phyloP scores from a whole-genome alignment of 2,888 invertebrate genomes.

The Ecdyonurus torrentis region DNA sequence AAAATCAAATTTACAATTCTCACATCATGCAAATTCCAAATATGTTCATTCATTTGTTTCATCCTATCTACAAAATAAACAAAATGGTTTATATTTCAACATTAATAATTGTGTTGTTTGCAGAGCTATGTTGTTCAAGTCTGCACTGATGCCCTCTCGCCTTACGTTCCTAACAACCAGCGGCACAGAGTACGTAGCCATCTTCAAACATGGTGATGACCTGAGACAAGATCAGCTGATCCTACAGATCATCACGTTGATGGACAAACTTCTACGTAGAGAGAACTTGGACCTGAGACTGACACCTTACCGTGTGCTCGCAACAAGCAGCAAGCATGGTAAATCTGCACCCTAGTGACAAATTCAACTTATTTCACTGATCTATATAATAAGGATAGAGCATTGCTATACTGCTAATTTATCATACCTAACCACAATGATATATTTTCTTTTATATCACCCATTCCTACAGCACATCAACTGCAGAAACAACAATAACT shows the following conservation, averaged over 20 bases:
- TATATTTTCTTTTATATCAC: no score
- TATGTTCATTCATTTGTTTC: no score
- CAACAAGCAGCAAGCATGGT: constrained; percentile 87
- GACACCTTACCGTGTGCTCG: constrained; percentile 89
- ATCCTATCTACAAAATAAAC: no score
- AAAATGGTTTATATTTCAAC: background rate
- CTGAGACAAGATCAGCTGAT: constrained; percentile 94
- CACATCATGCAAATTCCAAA: no score
- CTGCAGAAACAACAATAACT: no score
- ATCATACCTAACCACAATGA: no score
- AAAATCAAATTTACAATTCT: no score
- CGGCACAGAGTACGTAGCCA: constrained; percentile 76
- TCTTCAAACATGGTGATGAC: constrained; percentile 97
- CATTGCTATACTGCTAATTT: no score
- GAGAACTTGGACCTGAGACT: constrained; percentile 94
- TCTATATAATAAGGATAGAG: no score
- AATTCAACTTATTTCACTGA: no score
- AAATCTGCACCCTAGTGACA: no score
- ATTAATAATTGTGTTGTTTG: constrained; percentile 13
- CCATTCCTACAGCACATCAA: no score
- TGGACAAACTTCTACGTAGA: constrained; percentile 85
- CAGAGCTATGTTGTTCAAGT: constrained; percentile 81
- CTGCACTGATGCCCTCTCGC: constrained; percentile 87
- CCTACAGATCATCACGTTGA: constrained; percentile 92
- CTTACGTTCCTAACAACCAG: constrained; percentile 73